Base-by-base conservation (phyloP, 2,888 invertebrate genomes). In the Leptinotarsa tumamoca region DNA sequence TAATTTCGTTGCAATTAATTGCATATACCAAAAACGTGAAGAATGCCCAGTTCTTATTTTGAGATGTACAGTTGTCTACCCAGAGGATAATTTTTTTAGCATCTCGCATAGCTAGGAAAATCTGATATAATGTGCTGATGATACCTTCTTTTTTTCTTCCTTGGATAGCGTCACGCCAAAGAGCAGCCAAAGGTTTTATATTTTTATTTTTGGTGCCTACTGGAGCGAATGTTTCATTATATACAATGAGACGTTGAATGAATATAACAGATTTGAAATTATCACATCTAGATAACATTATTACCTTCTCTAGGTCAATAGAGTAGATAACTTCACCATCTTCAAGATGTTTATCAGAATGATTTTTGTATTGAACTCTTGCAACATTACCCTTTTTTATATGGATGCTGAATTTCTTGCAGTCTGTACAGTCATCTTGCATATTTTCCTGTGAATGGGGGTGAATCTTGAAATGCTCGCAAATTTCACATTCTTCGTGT, bases 141-240 rank as follows among this genome's bases (percentile, higher is more conserved):
- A 63, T 50, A 66, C 84, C 84, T 56, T 72, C n/a, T 84, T 78
- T 14, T 23, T 17, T 50, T 43, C 71, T 17, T 52, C 74, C 63
- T 33, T 21, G 43, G 15, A 50, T 66, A 13, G 80, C 85, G 77
- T 85, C 85, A 73, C 85, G 83, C 84, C 82, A 83, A 14, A 82
- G 63, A 52, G 68, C 74, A 23, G 82, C 81, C 4, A 76, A 4
- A 17, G 79, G 51, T 23, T 17, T n/a, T 54, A 52, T 52, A 27
- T 21, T 17, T n/a, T 33, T 18, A 1, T 17, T 4, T 15, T 56
- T 69, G 43, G 18, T 56, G 27, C 14, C 33, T 14, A 49, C 27
- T 17, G 69, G 49, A 33, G 49, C 33, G 56, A 69, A 56, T 14
- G 49, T 49, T 56, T 67, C 56, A 23, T 72, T 72, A 21, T 23